A percentile compares a stretch with the other conserved stretches of the same genome.
Evolutionary conservation across 2,888 invertebrate genomes (phyloP).

Genomic region (Phalera bucephala): DNA sequence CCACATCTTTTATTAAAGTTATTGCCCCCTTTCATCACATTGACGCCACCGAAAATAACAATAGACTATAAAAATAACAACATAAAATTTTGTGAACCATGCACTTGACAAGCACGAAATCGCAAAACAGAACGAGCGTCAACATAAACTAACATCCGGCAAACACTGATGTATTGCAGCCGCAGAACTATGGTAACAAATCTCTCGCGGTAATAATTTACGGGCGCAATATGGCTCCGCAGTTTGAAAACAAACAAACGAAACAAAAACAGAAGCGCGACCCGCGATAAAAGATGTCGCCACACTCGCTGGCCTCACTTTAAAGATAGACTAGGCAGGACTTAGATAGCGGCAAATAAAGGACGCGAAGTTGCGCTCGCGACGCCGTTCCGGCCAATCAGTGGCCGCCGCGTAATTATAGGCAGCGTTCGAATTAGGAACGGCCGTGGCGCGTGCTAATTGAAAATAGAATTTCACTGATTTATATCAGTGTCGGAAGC

Average conservation of each 20-base stretch:
- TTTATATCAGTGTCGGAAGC: constrained; percentile 62
- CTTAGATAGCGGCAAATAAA: constrained; percentile 60
- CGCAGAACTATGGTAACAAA: constrained; percentile 80
- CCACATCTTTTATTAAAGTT: too few relatives aligned
- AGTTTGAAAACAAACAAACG: constrained; percentile 70
- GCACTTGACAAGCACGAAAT: constrained; percentile 63
- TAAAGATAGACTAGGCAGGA: constrained; percentile 65
- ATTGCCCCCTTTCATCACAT: too few relatives aligned
- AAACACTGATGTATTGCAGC: constrained; percentile 76
- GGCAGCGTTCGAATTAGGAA: constrained; percentile 74
- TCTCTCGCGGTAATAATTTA: constrained; percentile 78
- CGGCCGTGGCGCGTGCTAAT: constrained; percentile 65
- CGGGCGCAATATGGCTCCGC: constrained; percentile 72
- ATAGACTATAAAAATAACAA: constrained; percentile 42
- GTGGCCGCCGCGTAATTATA: constrained; percentile 69
- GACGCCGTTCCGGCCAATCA: constrained; percentile 61
- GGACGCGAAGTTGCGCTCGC: constrained; percentile 48
- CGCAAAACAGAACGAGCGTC: constrained; percentile 69
- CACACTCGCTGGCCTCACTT: constrained; percentile 61
- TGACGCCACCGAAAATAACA: too few relatives aligned
- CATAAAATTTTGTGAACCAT: constrained; percentile 34
- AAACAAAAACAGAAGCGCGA: constrained; percentile 69
- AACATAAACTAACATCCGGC: constrained; percentile 78
- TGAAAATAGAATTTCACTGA: constrained; percentile 72
- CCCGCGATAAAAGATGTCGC: constrained; percentile 77